These are phyloP conservation scores for Eretmocerus hayati DNA, from an alignment of 2,888 invertebrate genomes.

Conservation along the genomic window DNA sequence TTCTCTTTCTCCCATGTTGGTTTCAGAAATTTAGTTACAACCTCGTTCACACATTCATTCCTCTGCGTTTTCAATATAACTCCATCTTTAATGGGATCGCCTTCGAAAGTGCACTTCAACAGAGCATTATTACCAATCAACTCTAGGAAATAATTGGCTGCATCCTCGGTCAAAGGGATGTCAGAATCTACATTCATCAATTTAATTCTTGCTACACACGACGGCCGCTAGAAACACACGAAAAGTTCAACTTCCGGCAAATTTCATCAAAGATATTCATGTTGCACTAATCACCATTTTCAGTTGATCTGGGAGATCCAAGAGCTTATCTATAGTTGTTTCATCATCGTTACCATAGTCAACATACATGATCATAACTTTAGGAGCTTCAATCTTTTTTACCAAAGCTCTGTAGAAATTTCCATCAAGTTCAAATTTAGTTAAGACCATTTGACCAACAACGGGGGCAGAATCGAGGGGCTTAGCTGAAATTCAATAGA, in stretches of 20 bases:
- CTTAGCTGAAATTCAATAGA: slow-evolving; percentile 25
- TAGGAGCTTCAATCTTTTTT: slow-evolving; percentile 22
- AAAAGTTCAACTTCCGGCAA: neutral
- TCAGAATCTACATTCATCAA: slow-evolving; percentile 30
- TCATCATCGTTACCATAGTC: slow-evolving; percentile 41
- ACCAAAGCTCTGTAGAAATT: slow-evolving; percentile 42
- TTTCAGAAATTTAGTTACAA: slow-evolving; percentile 28
- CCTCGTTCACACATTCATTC: slow-evolving; percentile 33
- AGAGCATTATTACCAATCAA: slow-evolving; percentile 28
- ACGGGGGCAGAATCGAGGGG: slow-evolving; percentile 28
- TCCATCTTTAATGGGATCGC: slow-evolving; percentile 27
- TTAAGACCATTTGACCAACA: slow-evolving; percentile 35
- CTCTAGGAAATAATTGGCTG: slow-evolving; percentile 27
- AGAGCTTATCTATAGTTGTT: slow-evolving; percentile 27
- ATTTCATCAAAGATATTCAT: neutral
- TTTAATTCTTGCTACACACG: slow-evolving; percentile 26
- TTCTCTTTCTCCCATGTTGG: slow-evolving; percentile 30
- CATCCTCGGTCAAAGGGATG: slow-evolving; percentile 33
- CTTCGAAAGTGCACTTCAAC: slow-evolving; percentile 30
- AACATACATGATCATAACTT: slow-evolving; percentile 33
- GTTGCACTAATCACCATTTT: slow-evolving; percentile 27
- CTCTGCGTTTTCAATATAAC: slow-evolving; percentile 25
- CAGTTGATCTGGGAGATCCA: slow-evolving; percentile 29
- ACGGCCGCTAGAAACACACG: slow-evolving; percentile 20
- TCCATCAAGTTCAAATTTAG: slow-evolving; percentile 31